Evolutionary conservation across 2,797 vertebrate species (phyloP), one percentile per base, ranked within the genome.

Genomic region (Enteromius argenteus): DNA sequence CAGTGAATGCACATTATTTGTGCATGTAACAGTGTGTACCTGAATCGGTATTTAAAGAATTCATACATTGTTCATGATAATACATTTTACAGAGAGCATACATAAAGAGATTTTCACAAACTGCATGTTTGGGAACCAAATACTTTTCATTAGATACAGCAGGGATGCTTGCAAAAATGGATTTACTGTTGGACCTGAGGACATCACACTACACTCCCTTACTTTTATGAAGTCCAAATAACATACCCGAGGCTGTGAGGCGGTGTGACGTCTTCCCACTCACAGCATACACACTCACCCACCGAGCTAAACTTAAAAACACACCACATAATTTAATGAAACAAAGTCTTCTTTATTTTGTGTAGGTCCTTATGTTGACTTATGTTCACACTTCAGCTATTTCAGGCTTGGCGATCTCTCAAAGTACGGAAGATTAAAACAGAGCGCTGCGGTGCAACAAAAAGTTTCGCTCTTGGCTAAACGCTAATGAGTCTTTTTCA

Each of bases 361-460:
- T 58, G 44, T 67, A 39, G 53, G n/a, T 73, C 10, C 30, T 23
- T 74, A 27, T 35, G 35, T 23, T 79, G 62, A 53, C 3, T 60
- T 69, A n/a, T n/a, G n/a, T n/a, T 83, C 71, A 60, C 77, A 86
- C 67, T 49, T n/a, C 39, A 44, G 46, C 49, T 76, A 76, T 85
- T 85, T 86, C 23, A 76, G 27, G 62, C 46, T 62, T 49, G 58
- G 32, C 66, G 21, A 83, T 78, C 23, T 51, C 81, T 74, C 27
- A 49, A 83, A 21, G 39, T 81, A 39, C n/a, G 11, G 23, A 72
- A 46, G 51, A 78, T 81, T 81, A 60, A 62, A 77, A 30, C 51
- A 51, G 39, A 69, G 37, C 0, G 10, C 60, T 66, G 32, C 1
- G 4, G 11, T 32, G 60, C 19, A 23, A 62, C 53, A 35, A 37